These are phyloP conservation scores for Pachyuromys duprasi DNA, from an alignment of 2,797 vertebrate species.

Conservation along the genomic window DNA sequence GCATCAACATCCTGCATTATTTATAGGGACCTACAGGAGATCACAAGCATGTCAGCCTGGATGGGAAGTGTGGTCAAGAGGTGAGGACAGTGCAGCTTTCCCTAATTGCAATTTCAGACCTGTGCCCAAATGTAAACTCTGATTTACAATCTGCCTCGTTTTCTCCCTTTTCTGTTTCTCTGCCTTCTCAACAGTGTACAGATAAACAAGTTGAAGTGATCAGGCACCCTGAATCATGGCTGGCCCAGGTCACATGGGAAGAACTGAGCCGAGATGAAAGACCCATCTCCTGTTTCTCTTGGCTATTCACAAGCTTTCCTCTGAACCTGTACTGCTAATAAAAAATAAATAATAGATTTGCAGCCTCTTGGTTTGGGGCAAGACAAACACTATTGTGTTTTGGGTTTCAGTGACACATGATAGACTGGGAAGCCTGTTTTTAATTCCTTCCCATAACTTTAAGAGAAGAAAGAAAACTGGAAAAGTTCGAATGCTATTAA, in stretches of 20 bases:
- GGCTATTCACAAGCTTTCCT: constrained; percentile 35
- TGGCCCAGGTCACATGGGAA: background rate
- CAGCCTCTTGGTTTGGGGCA: constrained; percentile 38
- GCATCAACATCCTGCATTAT: background rate
- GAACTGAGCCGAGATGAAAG: constrained; percentile 63
- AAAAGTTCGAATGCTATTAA: background rate
- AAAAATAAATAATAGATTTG: constrained; percentile 70
- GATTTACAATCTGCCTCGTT: background rate
- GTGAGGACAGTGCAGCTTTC: constrained; percentile 25
- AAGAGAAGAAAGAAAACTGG: constrained; percentile 60
- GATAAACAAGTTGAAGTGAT: constrained; percentile 48
- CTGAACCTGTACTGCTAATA: constrained; percentile 51
- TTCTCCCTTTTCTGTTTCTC: background rate
- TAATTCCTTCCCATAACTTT: constrained; percentile 42
- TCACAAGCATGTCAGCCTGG: constrained; percentile 30
- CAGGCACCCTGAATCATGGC: background rate
- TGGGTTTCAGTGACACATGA: constrained; percentile 65
- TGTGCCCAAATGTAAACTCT: background rate
- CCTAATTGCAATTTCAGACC: constrained; percentile 68
- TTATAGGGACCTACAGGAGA: constrained; percentile 56
- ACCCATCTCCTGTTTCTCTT: constrained; percentile 60
- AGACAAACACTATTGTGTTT: constrained; percentile 71
- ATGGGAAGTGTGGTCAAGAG: constrained; percentile 12
- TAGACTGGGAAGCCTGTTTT: constrained; percentile 68
- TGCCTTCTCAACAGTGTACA: constrained; percentile 52